Conservation (phyloP, 2,888 invertebrate species). For the Yponomeuta cagnagella region DNA sequence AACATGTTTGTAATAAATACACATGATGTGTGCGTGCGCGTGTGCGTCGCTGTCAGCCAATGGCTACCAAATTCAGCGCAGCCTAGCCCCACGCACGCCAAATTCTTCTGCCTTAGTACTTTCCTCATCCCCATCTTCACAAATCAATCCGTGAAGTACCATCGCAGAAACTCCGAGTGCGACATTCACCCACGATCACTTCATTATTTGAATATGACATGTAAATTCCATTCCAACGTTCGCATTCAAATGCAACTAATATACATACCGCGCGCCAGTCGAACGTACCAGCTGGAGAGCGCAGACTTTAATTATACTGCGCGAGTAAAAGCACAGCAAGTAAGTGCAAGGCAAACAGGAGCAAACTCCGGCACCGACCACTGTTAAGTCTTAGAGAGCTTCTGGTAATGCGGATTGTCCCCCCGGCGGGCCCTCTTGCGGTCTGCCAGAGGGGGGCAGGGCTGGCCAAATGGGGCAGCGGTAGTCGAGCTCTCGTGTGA, state of each 20-base stretch:
- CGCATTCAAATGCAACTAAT: background rate
- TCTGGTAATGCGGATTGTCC: constrained; percentile 2
- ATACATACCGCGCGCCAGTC: background rate
- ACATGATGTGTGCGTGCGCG: too few species aligned
- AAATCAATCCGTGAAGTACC: too few species aligned
- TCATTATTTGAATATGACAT: background rate
- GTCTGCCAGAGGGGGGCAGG: constrained; percentile 27
- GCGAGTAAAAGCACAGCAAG: constrained; percentile 65
- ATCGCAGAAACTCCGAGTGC: too few species aligned
- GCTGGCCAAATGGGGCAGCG: constrained; percentile 44
- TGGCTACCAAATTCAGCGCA: too few species aligned
- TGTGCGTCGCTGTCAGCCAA: too few species aligned
- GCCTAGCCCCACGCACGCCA: too few species aligned
- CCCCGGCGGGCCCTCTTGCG: constrained; percentile 25
- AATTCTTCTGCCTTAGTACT: too few species aligned
- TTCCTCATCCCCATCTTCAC: too few species aligned
- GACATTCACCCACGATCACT: too few species aligned
- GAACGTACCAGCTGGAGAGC: constrained; percentile 29
- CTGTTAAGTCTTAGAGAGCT: constrained; percentile 8
- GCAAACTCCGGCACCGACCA: constrained; percentile 48
- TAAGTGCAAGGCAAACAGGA: constrained; percentile 69
- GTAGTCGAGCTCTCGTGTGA: constrained; percentile 44
- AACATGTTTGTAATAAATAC: too few species aligned
- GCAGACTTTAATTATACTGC: constrained; percentile 71
- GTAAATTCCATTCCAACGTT: background rate